Conservation (phyloP, 2,888 invertebrate genomes). For the Rotaria magnacalcarata region DNA sequence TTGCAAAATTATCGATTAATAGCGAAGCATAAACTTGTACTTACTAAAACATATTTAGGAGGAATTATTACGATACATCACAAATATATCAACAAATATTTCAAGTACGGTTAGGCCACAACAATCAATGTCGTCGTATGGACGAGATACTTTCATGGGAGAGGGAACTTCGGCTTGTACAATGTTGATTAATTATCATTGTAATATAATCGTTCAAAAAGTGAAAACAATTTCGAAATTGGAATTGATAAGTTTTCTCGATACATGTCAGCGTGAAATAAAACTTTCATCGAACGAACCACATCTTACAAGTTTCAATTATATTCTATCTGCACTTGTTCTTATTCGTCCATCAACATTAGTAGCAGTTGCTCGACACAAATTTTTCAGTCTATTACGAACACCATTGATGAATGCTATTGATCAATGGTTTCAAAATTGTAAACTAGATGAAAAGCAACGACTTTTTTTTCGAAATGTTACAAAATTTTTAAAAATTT, state of each 20-base stretch:
- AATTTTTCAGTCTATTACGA: not conserved
- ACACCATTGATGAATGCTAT: not conserved
- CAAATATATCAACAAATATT: too few species aligned
- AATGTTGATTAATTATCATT: not conserved
- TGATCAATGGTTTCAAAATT: not conserved
- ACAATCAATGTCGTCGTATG: too few species aligned
- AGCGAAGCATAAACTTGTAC: too few species aligned
- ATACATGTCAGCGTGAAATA: not conserved
- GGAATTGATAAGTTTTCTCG: not conserved
- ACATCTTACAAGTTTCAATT: not conserved
- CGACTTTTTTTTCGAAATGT: not conserved
- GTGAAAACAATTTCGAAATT: not conserved
- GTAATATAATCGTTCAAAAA: not conserved
- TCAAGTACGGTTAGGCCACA: too few species aligned
- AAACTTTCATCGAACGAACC: not conserved
- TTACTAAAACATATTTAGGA: too few species aligned
- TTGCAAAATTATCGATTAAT: too few species aligned
- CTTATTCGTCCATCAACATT: not conserved
- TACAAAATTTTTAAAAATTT: not conserved
- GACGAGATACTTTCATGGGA: too few species aligned
- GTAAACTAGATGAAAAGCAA: not conserved
- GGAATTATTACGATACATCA: too few species aligned
- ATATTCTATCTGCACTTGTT: not conserved
- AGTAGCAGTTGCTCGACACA: not conserved
- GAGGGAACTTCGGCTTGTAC: too few species aligned